phyloP scores from a whole-genome alignment of 2,797 vertebrate species.

The Sylvilagus floridanus region DNA sequence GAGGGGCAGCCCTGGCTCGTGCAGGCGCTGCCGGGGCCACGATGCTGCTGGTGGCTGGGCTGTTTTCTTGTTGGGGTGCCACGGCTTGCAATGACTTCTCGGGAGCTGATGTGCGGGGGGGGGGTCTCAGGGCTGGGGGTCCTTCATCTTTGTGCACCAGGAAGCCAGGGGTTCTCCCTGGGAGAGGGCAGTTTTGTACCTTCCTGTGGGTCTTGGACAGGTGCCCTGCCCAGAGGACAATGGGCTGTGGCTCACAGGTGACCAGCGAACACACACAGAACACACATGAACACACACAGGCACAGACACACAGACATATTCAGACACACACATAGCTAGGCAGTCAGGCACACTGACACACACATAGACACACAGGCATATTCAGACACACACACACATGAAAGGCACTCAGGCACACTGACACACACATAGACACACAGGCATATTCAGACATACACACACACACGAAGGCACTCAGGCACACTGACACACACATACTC shows the following conservation, averaged over 20 bases:
- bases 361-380: too few species aligned
- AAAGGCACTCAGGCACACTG: too few species aligned
- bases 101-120: neutral
- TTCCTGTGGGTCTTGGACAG: neutral
- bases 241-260: neutral
- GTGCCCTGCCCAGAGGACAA: neutral
- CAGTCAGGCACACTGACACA: too few species aligned
- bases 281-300: neutral
- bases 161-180: neutral
- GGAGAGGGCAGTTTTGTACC: neutral
- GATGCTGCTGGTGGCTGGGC: neutral
- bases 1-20: neutral
- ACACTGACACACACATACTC: too few species aligned
- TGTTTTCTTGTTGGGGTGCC: neutral
- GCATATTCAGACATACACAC: too few species aligned
- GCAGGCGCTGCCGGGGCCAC: neutral
- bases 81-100: neutral
- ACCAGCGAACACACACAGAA: neutral
- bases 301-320: neutral
- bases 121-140: neutral
- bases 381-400: too few species aligned
- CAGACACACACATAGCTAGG: too few species aligned
- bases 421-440: too few species aligned
- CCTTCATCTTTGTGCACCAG: constrained; percentile 4
- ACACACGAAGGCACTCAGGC: too few species aligned